These are phyloP conservation scores for Xyliphius kryptos DNA, from an alignment of 2,113 vertebrate species.

Conservation along the genomic window DNA sequence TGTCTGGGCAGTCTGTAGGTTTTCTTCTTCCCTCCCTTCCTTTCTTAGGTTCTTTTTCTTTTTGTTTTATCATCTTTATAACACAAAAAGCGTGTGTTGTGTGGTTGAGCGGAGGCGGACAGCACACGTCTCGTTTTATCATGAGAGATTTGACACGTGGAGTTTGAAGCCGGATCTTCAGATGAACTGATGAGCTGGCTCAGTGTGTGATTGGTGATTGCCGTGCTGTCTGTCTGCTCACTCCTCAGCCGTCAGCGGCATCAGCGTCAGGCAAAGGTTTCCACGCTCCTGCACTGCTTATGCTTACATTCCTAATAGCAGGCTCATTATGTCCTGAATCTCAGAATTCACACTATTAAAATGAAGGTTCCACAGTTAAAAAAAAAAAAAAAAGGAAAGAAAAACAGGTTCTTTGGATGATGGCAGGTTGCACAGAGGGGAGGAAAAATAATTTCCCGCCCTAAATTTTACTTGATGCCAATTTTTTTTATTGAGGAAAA, in stretches of 20 bases:
- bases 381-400: too few species aligned
- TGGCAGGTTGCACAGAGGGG: too few species aligned
- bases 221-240: constrained; percentile 4
- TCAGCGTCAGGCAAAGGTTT: neutral
- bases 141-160: constrained; percentile 13
- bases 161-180: constrained; percentile 9
- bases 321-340: neutral
- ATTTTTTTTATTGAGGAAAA: too few species aligned
- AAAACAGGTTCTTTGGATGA: too few species aligned
- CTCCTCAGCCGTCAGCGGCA: neutral
- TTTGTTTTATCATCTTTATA: constrained; percentile 20
- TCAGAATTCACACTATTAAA: neutral
- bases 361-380: neutral
- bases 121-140: constrained; percentile 11
- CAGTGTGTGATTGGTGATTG: constrained; percentile 9
- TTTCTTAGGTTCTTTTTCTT: constrained; percentile 12
- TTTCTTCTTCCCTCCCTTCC: constrained; percentile 8
- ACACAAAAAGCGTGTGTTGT: constrained; percentile 16
- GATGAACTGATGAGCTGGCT: constrained; percentile 18
- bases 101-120: constrained; percentile 10
- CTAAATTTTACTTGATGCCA: too few species aligned
- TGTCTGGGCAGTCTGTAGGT: constrained; percentile 14
- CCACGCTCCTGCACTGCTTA: neutral
- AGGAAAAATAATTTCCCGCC: too few species aligned
- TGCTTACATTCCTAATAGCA: neutral